Conservation (phyloP, 2,797 vertebrate genomes). For the Limosa lapponica region DNA sequence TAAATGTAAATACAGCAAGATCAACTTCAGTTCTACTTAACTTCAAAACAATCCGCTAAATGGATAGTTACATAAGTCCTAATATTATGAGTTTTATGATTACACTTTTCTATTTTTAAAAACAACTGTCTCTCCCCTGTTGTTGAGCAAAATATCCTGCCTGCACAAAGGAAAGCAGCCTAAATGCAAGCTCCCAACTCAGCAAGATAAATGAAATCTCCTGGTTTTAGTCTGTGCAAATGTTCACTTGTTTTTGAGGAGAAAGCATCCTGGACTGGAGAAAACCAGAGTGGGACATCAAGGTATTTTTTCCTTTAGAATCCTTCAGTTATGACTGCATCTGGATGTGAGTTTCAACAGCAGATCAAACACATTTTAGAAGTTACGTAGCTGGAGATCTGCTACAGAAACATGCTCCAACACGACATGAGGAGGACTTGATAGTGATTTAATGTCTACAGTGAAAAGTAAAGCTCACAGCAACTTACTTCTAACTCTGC, state of each 20-base stretch:
- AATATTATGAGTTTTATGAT: not conserved
- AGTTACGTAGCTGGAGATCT: not conserved
- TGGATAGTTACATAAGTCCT: not conserved
- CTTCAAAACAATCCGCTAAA: conserved; percentile 26
- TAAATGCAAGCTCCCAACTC: not conserved
- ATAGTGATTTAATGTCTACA: not conserved
- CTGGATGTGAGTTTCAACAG: not conserved
- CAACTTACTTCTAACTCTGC: not conserved
- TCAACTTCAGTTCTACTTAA: conserved; percentile 9
- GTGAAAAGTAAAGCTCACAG: not conserved
- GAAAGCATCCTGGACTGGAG: not conserved
- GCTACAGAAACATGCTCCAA: not conserved
- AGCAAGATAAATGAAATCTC: not conserved
- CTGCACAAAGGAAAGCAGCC: not conserved
- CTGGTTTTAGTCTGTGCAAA: not conserved
- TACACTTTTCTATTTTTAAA: conserved; percentile 25
- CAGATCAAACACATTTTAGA: not conserved
- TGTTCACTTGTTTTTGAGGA: not conserved
- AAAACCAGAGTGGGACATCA: not conserved
- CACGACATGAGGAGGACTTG: not conserved
- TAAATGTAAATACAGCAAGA: conserved; percentile 52
- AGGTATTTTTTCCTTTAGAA: not conserved
- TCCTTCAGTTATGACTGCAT: not conserved
- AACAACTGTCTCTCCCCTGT: not conserved
- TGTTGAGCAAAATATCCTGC: not conserved